Evolutionary conservation across 2,113 vertebrate species (phyloP).

Genomic region (Actinemys pallida): DNA sequence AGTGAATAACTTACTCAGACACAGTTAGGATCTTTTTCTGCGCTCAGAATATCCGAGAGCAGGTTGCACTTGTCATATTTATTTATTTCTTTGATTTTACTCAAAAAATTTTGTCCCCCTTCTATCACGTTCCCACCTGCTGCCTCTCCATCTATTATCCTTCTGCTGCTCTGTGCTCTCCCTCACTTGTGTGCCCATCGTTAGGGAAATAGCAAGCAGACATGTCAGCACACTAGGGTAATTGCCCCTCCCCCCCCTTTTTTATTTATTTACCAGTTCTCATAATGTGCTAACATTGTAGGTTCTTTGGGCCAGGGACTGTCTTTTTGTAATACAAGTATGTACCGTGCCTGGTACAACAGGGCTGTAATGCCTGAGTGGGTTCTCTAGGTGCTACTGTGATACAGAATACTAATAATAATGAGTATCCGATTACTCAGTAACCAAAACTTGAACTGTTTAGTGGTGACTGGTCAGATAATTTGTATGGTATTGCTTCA

Average conservation of each 20-base stretch:
- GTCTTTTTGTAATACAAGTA: not conserved
- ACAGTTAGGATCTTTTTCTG: not conserved
- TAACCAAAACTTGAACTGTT: not conserved
- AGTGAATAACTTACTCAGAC: not conserved
- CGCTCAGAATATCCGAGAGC: not conserved
- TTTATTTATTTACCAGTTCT: not conserved
- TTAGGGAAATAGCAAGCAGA: not conserved
- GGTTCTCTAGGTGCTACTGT: not conserved
- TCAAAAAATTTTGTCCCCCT: not conserved
- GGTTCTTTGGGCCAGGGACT: not conserved
- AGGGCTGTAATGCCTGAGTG: not conserved
- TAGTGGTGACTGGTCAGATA: not conserved
- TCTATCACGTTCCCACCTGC: accelerated
- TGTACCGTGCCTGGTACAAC: not conserved
- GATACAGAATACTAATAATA: not conserved
- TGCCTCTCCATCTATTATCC: not conserved
- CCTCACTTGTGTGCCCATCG: not conserved
- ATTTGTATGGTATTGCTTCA: not conserved
- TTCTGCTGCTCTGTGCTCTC: not conserved
- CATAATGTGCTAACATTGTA: not conserved
- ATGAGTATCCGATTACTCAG: not conserved
- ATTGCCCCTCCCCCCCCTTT: not conserved
- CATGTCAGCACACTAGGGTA: not conserved
- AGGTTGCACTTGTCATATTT: not conserved
- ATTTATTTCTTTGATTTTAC: not conserved